Evolutionary conservation across 2,888 invertebrate species (phyloP).

Genomic region (Hypena proboscidalis): DNA sequence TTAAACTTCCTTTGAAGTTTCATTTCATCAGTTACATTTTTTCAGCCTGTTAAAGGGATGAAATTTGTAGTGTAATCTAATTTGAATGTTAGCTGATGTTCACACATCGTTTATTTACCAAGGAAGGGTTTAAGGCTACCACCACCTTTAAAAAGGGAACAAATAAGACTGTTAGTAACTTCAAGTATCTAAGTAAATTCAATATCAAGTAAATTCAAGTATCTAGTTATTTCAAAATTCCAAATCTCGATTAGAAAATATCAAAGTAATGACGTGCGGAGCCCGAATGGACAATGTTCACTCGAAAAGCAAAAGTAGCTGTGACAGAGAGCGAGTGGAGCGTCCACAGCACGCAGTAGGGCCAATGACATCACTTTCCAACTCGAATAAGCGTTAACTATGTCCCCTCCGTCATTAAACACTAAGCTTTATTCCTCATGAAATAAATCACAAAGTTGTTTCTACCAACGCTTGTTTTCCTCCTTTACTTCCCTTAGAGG

Average conservation of each 20-base stretch:
- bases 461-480: slow-evolving; percentile 26
- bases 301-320: slow-evolving; percentile 79
- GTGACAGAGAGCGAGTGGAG: slow-evolving; percentile 70
- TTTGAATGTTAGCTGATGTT: no score
- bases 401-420: slow-evolving; percentile 37
- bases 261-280: slow-evolving; percentile 71
- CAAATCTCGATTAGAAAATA: slow-evolving; percentile 69
- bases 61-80: no score
- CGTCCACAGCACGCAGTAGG: slow-evolving; percentile 68
- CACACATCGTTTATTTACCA: no score
- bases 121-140: no score
- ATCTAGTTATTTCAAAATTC: slow-evolving; percentile 54
- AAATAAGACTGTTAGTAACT: no score
- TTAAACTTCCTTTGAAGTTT: slow-evolving; percentile 21
- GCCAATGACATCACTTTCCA: slow-evolving; percentile 75
- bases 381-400: slow-evolving; percentile 57
- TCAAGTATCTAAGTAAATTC: no score
- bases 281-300: slow-evolving; percentile 75
- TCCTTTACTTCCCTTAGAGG: slow-evolving; percentile 41
- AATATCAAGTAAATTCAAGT: no score
- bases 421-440: slow-evolving; percentile 50
- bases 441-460: slow-evolving; percentile 50
- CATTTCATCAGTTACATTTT: neutral
- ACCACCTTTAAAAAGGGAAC: no score
- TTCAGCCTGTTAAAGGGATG: no score